A percentile compares a stretch with the other conserved stretches of the same genome.
Conservation (phyloP, 2,797 vertebrate species). For the Anabas testudineus region DNA sequence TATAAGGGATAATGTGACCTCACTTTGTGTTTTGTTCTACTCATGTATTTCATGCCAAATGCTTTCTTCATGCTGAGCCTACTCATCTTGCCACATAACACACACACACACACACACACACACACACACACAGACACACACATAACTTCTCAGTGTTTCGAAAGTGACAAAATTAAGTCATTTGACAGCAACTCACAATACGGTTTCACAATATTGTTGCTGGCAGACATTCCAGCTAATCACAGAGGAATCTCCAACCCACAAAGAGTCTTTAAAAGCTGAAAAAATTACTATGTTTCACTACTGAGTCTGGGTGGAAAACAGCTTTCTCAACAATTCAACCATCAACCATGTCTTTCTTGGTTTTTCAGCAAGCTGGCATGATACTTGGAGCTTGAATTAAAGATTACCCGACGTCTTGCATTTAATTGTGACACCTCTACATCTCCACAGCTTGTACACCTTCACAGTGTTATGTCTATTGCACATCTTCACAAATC, state of each 20-base stretch:
- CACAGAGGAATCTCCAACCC: constrained; percentile 38
- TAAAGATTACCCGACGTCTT: constrained; percentile 30
- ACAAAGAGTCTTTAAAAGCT: constrained; percentile 43
- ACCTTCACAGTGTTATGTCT: not conserved
- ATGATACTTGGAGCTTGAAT: constrained; percentile 13
- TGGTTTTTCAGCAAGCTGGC: constrained; percentile 20
- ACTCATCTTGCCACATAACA: constrained; percentile 13
- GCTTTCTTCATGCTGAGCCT: constrained; percentile 15
- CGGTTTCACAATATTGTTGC: constrained; percentile 57
- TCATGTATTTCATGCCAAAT: constrained; percentile 10
- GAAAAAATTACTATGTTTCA: constrained; percentile 30
- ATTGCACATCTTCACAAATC: constrained; percentile 18
- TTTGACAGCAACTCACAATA: constrained; percentile 20
- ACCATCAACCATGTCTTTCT: constrained; percentile 2
- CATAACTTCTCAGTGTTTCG: constrained; percentile 12
- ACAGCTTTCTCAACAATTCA: constrained; percentile 35
- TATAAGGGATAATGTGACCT: constrained; percentile 69
- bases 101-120: constrained; percentile 13
- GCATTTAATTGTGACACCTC: not conserved
- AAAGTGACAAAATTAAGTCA: constrained; percentile 37
- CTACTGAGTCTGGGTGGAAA: constrained; percentile 23
- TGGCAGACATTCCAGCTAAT: constrained; percentile 47
- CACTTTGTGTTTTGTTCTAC: constrained; percentile 4
- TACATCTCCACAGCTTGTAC: not conserved
- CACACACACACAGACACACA: not conserved